Conservation (phyloP, 2,888 invertebrate species). For the Mesochorus sp. region DNA sequence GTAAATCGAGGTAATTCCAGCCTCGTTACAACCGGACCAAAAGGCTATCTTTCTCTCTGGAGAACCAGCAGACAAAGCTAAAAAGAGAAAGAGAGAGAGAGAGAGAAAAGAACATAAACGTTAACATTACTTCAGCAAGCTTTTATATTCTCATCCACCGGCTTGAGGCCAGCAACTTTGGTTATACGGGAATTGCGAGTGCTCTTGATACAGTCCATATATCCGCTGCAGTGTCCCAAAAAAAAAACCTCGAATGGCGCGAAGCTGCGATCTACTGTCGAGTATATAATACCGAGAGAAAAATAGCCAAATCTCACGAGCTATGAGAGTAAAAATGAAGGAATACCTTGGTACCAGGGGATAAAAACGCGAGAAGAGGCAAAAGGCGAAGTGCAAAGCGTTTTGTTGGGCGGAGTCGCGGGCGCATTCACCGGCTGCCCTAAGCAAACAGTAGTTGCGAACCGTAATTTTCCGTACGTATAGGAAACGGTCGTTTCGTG, state of each 20-base stretch:
- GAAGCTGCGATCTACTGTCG: not conserved
- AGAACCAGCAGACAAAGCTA: not conserved
- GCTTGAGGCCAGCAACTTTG: not conserved
- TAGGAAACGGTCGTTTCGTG: conserved; percentile 64
- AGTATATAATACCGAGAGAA: conserved; percentile 8
- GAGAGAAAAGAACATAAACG: not conserved
- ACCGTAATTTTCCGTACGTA: conserved; percentile 65
- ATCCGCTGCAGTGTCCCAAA: not conserved
- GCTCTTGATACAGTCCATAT: not conserved
- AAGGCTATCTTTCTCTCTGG: conserved; percentile 16
- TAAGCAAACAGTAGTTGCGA: conserved; percentile 80
- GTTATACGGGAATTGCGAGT: conserved; percentile 15
- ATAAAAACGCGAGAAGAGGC: conserved; percentile 53
- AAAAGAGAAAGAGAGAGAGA: not conserved
- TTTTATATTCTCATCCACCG: conserved; percentile 31
- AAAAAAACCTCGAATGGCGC: conserved; percentile 5
- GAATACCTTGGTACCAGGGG: not conserved
- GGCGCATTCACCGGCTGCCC: conserved; percentile 69
- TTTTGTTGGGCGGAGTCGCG: conserved; percentile 74
- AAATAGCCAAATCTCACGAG: not conserved
- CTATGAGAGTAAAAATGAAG: not conserved
- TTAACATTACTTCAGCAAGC: conserved; percentile 8
- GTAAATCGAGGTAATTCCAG: conserved; percentile 54
- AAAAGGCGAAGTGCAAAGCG: conserved; percentile 63
- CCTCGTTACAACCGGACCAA: conserved; percentile 39